Conservation (phyloP, 2,797 vertebrate genomes). For the Chelmon rostratus region DNA sequence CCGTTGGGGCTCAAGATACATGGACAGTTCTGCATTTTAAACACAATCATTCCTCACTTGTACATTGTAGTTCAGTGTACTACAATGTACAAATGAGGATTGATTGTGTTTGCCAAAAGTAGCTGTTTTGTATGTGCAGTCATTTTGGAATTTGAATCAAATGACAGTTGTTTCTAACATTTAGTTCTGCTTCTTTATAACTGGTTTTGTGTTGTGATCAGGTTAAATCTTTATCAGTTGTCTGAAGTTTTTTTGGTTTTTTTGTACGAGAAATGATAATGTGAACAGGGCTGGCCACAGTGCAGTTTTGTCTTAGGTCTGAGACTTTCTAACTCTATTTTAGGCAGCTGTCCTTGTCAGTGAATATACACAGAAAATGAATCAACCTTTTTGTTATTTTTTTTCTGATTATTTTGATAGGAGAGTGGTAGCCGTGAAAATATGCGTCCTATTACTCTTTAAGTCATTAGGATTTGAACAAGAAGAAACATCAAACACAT, state of each 20-base stretch:
- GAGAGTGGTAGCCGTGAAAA: neutral
- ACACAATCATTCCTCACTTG: neutral
- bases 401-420: constrained; percentile 2
- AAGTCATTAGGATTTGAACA: neutral
- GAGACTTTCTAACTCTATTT: neutral
- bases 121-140: too few relatives aligned
- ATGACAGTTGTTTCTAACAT: neutral
- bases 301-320: neutral
- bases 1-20: neutral
- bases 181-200: neutral
- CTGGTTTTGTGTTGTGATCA: too few relatives aligned
- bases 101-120: neutral
- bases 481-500: constrained; percentile 4
- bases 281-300: neutral
- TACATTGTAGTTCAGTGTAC: too few relatives aligned
- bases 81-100: too few relatives aligned
- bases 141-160: neutral
- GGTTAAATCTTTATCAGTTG: neutral
- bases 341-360: neutral
- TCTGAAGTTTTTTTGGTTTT: neutral
- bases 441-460: neutral
- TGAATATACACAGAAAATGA: neutral
- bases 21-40: neutral
- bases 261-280: too few relatives aligned
- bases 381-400: neutral